phyloP scores from a whole-genome alignment of 1,140 invertebrate genomes.

The Medauroidea extradentata region DNA sequence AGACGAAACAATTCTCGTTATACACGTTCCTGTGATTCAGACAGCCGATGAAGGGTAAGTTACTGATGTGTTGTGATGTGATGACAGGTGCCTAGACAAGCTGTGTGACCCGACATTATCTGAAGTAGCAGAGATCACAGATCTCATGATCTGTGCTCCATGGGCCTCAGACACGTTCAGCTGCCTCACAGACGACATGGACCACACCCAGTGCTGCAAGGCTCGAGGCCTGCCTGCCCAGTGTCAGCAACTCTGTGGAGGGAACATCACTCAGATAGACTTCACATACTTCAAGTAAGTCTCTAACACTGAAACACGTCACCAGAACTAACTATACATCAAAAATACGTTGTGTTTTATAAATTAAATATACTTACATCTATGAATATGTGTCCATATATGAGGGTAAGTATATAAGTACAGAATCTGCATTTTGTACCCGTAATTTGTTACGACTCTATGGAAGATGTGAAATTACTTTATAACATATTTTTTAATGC shows the following conservation, averaged over 20 bases:
- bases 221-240: conserved; percentile 64
- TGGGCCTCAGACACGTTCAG: conserved; percentile 74
- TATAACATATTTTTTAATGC: no score
- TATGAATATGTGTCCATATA: no score
- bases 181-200: conserved; percentile 72
- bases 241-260: conserved; percentile 70
- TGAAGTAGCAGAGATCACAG: conserved; percentile 56
- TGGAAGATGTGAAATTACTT: no score
- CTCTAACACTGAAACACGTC: no score
- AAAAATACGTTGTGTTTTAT: no score
- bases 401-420: no score
- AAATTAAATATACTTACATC: conserved; percentile 6
- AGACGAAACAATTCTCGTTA: no score
- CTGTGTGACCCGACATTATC: conserved; percentile 70
- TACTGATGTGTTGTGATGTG: no score
- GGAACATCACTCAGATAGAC: conserved; percentile 70
- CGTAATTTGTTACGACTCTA: no score
- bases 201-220: conserved; percentile 75
- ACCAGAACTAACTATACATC: neutral
- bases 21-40: no score
- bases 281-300: conserved; percentile 75
- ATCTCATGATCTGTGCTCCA: conserved; percentile 81
- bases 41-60: no score
- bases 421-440: no score
- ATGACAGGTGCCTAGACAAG: conserved; percentile 59